Percentiles rank a stretch among this genome's conserved stretches.
Conservation (phyloP, 2,888 invertebrate genomes). For the Phortica magna region DNA sequence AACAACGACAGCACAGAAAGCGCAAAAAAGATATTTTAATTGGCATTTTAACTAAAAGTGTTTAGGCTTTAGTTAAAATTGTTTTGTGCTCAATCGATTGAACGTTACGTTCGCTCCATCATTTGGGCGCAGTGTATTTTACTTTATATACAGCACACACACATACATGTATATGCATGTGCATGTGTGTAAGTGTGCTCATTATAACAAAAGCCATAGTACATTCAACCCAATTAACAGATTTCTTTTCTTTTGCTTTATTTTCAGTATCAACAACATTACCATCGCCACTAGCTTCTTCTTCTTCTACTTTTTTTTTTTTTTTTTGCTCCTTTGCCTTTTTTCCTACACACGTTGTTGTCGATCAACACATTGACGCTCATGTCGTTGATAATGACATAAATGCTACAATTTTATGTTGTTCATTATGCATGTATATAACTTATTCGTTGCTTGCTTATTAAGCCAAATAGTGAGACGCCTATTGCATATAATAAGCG, state of each 20-base stretch:
- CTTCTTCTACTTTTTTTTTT: too few species aligned
- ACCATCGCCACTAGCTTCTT: too few species aligned
- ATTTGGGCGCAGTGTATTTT: too few species aligned
- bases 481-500: too few species aligned
- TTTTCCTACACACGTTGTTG: too few species aligned
- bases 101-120: constrained; percentile 24
- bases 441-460: too few species aligned
- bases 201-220: constrained; percentile 55
- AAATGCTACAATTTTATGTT: not conserved
- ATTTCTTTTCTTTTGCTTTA: constrained; percentile 36
- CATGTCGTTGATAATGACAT: not conserved
- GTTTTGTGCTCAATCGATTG: constrained; percentile 49
- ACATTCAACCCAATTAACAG: constrained; percentile 77
- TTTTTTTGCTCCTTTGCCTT: too few species aligned
- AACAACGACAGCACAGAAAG: not conserved
- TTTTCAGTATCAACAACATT: too few species aligned
- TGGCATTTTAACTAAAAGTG: constrained; percentile 77
- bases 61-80: constrained; percentile 77
- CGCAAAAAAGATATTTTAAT: constrained; percentile 71
- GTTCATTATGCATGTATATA: constrained; percentile 21
- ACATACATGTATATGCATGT: too few species aligned
- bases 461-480: too few species aligned
- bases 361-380: not conserved
- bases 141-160: too few species aligned
- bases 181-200: constrained; percentile 39